These are phyloP conservation scores for Protaetia brevitarsis DNA, from an alignment of 1,140 invertebrate species.

Conservation along the genomic window DNA sequence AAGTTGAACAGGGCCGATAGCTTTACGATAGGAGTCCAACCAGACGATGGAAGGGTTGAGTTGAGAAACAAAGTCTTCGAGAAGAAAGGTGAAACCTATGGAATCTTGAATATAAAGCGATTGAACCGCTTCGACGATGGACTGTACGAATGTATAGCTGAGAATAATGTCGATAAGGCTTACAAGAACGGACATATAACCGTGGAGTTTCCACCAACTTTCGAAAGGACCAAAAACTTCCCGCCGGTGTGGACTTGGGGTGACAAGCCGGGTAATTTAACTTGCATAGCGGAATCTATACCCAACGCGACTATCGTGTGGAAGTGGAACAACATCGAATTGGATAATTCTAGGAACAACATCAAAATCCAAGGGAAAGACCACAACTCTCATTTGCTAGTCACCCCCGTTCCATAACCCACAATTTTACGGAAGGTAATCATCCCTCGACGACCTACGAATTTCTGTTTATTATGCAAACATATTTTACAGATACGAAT, in stretches of 20 bases:
- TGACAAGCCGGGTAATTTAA: conserved; percentile 74
- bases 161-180: conserved; percentile 70
- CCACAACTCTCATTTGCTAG: conserved; percentile 64
- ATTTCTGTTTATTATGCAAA: not conserved
- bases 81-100: conserved; percentile 61
- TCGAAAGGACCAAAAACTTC: conserved; percentile 67
- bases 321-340: conserved; percentile 54
- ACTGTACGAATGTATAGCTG: conserved; percentile 81
- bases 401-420: conserved; percentile 60
- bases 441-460: not conserved
- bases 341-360: conserved; percentile 53
- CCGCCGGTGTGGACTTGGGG: conserved; percentile 79
- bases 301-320: conserved; percentile 90
- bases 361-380: conserved; percentile 64
- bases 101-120: conserved; percentile 61
- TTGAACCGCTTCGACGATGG: conserved; percentile 76
- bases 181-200: conserved; percentile 78
- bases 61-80: conserved; percentile 56
- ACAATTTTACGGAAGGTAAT: conserved; percentile 46
- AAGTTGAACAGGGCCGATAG: conserved; percentile 57
- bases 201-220: conserved; percentile 78
- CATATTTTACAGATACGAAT: conserved; percentile 67
- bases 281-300: conserved; percentile 83
- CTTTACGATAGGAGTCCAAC: conserved; percentile 60
- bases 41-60: conserved; percentile 52